phyloP scores from a whole-genome alignment of 2,888 invertebrate species.

The Drosophila bunnanda region DNA sequence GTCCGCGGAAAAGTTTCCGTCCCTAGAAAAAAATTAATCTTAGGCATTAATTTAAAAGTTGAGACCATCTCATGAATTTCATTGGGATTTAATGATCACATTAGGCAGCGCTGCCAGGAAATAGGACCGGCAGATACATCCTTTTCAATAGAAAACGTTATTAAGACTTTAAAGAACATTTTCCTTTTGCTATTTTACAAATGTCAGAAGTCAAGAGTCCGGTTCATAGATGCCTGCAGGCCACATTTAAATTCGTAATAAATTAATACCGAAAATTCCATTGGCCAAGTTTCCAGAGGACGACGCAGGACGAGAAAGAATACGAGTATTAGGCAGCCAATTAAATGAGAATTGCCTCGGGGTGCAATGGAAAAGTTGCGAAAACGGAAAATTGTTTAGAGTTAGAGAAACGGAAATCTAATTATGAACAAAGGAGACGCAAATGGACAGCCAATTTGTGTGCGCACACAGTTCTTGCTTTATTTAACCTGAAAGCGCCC shows the following conservation, averaged over 20 bases:
- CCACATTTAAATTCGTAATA: slow-evolving; percentile 46
- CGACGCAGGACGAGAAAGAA: slow-evolving; percentile 24
- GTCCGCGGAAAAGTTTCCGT: slow-evolving; percentile 28
- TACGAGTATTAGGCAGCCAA: slow-evolving; percentile 61
- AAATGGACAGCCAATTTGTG: slow-evolving; percentile 62
- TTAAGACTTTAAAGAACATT: slow-evolving; percentile 9
- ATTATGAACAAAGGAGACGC: slow-evolving; percentile 47
- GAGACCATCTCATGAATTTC: slow-evolving; percentile 50
- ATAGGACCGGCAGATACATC: slow-evolving; percentile 5
- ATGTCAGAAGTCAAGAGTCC: slow-evolving; percentile 33
- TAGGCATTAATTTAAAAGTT: slow-evolving; percentile 59
- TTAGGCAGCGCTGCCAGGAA: slow-evolving; percentile 22
- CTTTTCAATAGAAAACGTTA: slow-evolving; percentile 7
- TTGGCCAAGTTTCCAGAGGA: slow-evolving; percentile 39
- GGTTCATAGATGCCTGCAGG: slow-evolving; percentile 16
- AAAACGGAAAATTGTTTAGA: slow-evolving; percentile 37
- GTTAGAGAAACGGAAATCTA: slow-evolving; percentile 55
- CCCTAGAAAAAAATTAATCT: slow-evolving; percentile 54
- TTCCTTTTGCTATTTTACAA: slow-evolving; percentile 11
- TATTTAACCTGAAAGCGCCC: slow-evolving; percentile 45
- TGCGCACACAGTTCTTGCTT: slow-evolving; percentile 46
- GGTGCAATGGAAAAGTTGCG: slow-evolving; percentile 38
- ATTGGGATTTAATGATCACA: slow-evolving; percentile 54
- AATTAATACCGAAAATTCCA: slow-evolving; percentile 42
- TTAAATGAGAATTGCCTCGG: slow-evolving; percentile 61